Conservation (phyloP, 2,113 vertebrate genomes). For the Sclerurus mexicanus region DNA sequence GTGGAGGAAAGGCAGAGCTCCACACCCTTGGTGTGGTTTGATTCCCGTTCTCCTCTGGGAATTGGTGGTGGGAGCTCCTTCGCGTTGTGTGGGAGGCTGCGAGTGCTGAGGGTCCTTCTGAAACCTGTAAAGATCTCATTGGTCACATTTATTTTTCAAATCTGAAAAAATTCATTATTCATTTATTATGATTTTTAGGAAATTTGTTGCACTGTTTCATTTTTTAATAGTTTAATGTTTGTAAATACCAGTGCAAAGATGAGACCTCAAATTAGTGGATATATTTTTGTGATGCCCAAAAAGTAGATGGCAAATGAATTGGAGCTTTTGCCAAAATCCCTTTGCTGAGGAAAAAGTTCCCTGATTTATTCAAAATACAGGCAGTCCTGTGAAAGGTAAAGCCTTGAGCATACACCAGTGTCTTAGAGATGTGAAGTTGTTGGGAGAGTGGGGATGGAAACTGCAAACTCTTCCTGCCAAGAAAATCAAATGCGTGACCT, state of each 20-base stretch:
- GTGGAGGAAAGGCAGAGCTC: not conserved
- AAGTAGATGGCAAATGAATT: not conserved
- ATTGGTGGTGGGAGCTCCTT: not conserved
- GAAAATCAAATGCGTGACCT: not conserved
- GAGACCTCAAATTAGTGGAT: not conserved
- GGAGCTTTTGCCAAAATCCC: not conserved
- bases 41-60: accelerated
- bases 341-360: not conserved
- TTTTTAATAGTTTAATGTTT: not conserved
- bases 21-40: too few relatives aligned
- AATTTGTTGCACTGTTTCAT: accelerated
- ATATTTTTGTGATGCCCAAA: accelerated
- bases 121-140: not conserved
- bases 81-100: not conserved
- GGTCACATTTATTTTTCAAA: not conserved
- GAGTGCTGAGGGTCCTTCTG: not conserved
- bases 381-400: not conserved
- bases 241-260: not conserved
- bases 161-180: not conserved
- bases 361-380: not conserved
- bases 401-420: not conserved
- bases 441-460: not conserved
- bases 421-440: not conserved
- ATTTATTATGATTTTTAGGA: not conserved
- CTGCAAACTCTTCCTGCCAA: not conserved